Evolutionary conservation across 2,797 vertebrate genomes (phyloP).

Genomic region (Spinus pinus): DNA sequence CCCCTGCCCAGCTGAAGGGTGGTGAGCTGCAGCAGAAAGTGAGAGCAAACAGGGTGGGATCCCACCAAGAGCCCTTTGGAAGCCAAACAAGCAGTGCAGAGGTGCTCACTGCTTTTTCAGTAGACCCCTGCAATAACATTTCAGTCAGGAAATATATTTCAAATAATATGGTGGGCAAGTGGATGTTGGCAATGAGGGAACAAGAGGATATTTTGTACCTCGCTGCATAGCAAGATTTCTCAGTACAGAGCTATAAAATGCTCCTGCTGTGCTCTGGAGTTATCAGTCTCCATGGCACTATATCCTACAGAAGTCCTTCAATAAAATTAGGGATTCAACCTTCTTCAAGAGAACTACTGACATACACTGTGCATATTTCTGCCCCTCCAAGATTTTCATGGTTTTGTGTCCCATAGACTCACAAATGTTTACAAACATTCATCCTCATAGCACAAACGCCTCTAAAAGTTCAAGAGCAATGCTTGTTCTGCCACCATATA

Average conservation of each 20-base stretch:
- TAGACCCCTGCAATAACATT: not conserved
- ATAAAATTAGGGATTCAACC: not conserved
- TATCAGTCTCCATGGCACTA: not conserved
- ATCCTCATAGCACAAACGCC: not conserved
- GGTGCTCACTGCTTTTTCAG: not conserved
- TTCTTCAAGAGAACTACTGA: not conserved
- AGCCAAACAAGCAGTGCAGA: not conserved
- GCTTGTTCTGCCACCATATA: not conserved
- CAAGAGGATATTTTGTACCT: not conserved
- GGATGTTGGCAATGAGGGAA: not conserved
- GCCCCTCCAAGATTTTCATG: not conserved
- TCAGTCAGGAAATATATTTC: not conserved
- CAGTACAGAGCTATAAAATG: not conserved
- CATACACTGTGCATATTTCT: not conserved
- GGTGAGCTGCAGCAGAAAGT: not conserved
- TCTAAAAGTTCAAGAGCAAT: not conserved
- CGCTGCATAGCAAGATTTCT: not conserved
- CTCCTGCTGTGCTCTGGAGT: not conserved
- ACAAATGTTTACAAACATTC: not conserved
- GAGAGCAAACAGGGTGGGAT: not conserved
- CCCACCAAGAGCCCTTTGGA: not conserved
- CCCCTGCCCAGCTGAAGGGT: not conserved
- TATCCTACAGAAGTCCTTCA: not conserved
- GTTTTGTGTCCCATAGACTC: not conserved
- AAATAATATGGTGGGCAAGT: not conserved